Evolutionary conservation across 2,113 vertebrate genomes (phyloP), one percentile per base, ranked within the genome.

Genomic region (Nerophis lumbriciformis): DNA sequence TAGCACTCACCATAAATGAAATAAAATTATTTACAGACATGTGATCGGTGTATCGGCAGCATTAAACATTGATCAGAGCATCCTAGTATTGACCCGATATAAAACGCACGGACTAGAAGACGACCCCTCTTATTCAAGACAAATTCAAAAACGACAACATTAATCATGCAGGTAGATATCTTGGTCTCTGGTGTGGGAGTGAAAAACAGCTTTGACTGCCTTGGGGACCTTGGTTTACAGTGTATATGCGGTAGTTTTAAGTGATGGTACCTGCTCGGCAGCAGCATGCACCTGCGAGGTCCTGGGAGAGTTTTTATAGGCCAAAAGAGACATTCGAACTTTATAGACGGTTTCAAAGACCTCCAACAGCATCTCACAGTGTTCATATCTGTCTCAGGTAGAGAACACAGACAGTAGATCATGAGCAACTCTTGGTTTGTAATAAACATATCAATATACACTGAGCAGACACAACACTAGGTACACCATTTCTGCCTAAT

Each of bases 271-370:
- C 88, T 88, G 87, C 83, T 88, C 90, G 3, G 62, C 61, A 56
- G 83, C 47, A 47, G 76, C 48, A 28, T 81, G 68, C 15, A 79
- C 81, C 44, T 85, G 85, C 8, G 80, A 68, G 19, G 73, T 84
- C 66, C 68, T 80, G 11, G 73, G 61, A 53, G 77, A 77, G 65
- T 90, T 90, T 79, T 88, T 92, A 54, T 88, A 75, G 35, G 88
- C 83, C 76, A 92, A 62, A 42, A 92, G 79, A 55, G 81, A 73
- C 68, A 74, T 90, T 74, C 90, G 81, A 80, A 92, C 86, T 81
- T 91, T 91, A 78, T 87, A 88, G 77, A 92, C 87, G 4, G 78
- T 84, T 74, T 90, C 89, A 75, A 89, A 92, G 68, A 92, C 83
- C 48, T 91, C 84, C 15, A 85, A 72, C 56, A 92, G 86, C 79